Percentiles rank a stretch among this genome's conserved stretches.
These are phyloP conservation scores for Ailurus styani DNA, from an alignment of 2,113 vertebrate genomes.

Conservation along the genomic window DNA sequence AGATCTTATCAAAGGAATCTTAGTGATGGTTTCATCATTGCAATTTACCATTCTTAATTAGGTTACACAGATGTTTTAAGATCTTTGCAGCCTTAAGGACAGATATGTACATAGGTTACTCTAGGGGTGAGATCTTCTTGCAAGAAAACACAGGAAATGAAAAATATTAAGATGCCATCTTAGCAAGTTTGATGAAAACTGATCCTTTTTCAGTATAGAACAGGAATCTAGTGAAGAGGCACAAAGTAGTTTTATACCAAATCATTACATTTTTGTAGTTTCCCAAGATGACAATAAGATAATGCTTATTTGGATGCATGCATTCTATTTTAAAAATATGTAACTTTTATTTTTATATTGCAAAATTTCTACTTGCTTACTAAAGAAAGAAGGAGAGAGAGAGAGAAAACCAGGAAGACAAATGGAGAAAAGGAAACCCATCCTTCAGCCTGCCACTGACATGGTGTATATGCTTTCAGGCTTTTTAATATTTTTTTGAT, in stretches of 20 bases:
- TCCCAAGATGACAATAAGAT: neutral
- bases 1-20: neutral
- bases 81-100: neutral
- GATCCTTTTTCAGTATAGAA: neutral
- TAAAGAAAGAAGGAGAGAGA: neutral
- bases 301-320: neutral
- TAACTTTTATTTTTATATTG: neutral
- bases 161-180: neutral
- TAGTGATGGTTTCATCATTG: neutral
- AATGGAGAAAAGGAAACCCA: neutral
- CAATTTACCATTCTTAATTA: neutral
- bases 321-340: neutral
- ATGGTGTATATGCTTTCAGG: neutral
- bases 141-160: neutral
- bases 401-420: neutral
- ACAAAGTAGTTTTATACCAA: neutral
- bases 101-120: neutral
- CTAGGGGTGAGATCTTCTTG: neutral
- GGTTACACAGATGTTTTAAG: neutral
- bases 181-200: neutral
- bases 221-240: neutral
- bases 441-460: neutral
- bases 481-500: neutral
- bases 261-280: neutral
- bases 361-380: neutral